A percentile compares a stretch with the other conserved stretches of the same genome.
Evolutionary conservation across 2,113 vertebrate species (phyloP).

Genomic region (Triplophysa dalaica): DNA sequence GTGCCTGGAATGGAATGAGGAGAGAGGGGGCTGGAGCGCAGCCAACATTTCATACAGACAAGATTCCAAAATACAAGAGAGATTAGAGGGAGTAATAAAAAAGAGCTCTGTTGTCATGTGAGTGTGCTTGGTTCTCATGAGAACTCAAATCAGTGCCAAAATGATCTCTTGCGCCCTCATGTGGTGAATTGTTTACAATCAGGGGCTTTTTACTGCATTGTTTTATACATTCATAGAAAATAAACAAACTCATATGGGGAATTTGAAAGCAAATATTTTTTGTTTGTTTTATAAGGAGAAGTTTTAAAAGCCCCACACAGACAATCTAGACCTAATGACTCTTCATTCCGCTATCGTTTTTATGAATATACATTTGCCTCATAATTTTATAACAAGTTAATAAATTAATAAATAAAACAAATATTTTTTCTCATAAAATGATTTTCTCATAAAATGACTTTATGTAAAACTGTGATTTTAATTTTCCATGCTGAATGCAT

Average conservation of each 20-base stretch:
- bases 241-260: too few species aligned
- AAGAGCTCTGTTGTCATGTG: conserved; percentile 24
- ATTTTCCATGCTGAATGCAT: background rate
- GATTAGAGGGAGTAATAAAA: conserved; percentile 17
- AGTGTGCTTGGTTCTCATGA: conserved; percentile 18
- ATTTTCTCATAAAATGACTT: too few species aligned
- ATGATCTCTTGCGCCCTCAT: background rate
- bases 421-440: too few species aligned
- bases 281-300: too few species aligned
- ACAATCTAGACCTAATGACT: too few species aligned
- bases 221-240: background rate
- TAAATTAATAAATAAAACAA: too few species aligned
- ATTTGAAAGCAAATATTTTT: too few species aligned
- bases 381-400: too few species aligned
- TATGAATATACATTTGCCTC: background rate
- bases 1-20: conserved; percentile 28
- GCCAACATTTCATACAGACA: conserved; percentile 11
- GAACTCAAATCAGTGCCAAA: conserved; percentile 17
- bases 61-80: conserved; percentile 14
- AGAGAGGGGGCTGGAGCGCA: conserved; percentile 13
- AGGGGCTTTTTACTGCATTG: background rate
- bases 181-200: conserved; percentile 3
- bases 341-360: too few species aligned
- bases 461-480: too few species aligned
- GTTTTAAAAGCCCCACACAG: too few species aligned